Evolutionary conservation across 2,113 vertebrate genomes (phyloP), one percentile per base, ranked within the genome.

Genomic region (Phrynosoma platyrhinos): DNA sequence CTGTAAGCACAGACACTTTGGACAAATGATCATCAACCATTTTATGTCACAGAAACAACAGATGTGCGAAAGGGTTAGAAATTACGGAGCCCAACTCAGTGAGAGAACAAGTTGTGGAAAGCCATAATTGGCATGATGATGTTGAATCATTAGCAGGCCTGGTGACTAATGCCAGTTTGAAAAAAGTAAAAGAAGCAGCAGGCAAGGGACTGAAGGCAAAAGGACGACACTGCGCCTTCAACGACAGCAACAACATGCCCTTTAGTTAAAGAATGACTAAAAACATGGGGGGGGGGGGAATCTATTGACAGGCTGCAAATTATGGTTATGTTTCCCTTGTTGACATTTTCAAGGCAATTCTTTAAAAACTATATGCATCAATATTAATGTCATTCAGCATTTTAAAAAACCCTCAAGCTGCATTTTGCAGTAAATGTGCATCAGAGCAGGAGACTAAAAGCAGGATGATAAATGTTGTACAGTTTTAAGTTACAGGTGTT

Each of bases 31-130:
- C 68, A 36, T 74, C 58, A 55, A 36, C 55, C 42, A 53, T 82
- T 82, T 81, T 75, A 76, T 85, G 53, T 80, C 58, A 25, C 36
- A 55, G 81, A 86, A 76, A 72, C 75, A 81, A 84, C 72, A 84
- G 69, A 74, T 87, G 84, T 23, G 21, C 27, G 42, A 18, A 0
- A 1, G 62, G 66, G 47, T 12, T 79, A 16, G 27, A 80, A 90
- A 90, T 90, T 87, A 84, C 71, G 76, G 82, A 76, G 58, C 42
- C 72, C 82, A 84, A 25, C 77, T 76, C 71, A 84, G 32, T 0
- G 1, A 64, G 58, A 62, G 75, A 79, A 92, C 75, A 62, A 52
- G 69, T 86, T 90, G 72, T 90, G 64, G 79, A 90, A 81, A 90
- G 79, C 79, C 62, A 86, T 77, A 90, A 86, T 86, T 86, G 79